phyloP scores from a whole-genome alignment of 2,797 vertebrate genomes.

The Labeo calbasu region DNA sequence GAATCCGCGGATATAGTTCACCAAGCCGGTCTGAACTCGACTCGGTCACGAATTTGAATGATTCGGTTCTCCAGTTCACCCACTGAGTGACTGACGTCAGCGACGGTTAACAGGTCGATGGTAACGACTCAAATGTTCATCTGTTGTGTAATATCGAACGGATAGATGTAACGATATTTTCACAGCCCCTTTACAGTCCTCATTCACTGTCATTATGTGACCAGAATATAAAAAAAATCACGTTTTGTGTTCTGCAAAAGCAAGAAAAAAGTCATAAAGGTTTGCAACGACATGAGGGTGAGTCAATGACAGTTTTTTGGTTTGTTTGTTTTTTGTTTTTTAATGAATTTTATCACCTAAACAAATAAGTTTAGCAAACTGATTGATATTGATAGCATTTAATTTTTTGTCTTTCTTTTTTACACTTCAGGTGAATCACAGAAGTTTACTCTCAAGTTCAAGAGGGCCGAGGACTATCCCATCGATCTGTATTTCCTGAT shows the following conservation, averaged over 20 bases:
- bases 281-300: background rate
- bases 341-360: background rate
- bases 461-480: constrained; percentile 94
- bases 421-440: constrained; percentile 85
- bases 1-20: background rate
- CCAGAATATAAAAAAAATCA: background rate
- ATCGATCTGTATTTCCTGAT: constrained; percentile 98
- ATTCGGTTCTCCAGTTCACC: background rate
- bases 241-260: background rate
- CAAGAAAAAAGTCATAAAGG: background rate
- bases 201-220: background rate
- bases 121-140: background rate
- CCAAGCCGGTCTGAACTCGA: background rate
- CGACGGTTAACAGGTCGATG: background rate
- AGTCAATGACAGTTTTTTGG: background rate
- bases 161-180: too few relatives aligned
- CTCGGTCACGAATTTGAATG: background rate
- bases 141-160: background rate
- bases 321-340: background rate
- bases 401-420: background rate
- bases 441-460: constrained; percentile 89
- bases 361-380: background rate
- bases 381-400: background rate
- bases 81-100: background rate
- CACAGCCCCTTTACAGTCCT: background rate